Evolutionary conservation across 2,888 invertebrate genomes (phyloP), one percentile per base, ranked within the genome.

Genomic region (Cistogaster globosa): DNA sequence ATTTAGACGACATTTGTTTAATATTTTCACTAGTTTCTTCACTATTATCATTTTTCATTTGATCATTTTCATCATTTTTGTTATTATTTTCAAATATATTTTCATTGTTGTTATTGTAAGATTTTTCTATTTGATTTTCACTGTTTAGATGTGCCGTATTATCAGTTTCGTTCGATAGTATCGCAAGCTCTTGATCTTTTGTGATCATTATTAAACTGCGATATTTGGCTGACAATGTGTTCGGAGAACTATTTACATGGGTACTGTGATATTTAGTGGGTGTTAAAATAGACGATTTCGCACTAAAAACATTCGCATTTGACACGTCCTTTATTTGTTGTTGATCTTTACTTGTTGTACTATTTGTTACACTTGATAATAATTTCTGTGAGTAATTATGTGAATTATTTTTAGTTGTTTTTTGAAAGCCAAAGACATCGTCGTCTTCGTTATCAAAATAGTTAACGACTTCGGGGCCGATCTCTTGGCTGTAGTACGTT

Each of bases 171-270:
- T 87, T 88, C 63, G 78, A 18, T 88, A 87, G 83, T 51, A 74
- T 74, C 38, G 91, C 74, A 67, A 74, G 18, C 1, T 82, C 75
- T 87, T 91, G 92, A 65, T 96, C 95, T 93, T 96, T 96, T 90
- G 97, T 97, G 93, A 97, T 97, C 96, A 97, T 97, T 93, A 97
- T 96, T 94, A 97, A 95, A 94, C 97, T 97, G 90, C 96, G 96
- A 93, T 97, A 97, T 92, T 96, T 96, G 93, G 95, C 95, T 91
- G 94, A 92, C 87, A 92, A 89, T 82, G 91, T 91, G 87, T 89
- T 91, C 74, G 89, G 88, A 71, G 89, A 88, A 87, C 83, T 85
- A 60, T 86, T 93, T 87, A 94, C 94, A 93, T 93, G 93, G 93
- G 93, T 93, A 90, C 93, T 92, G 90, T 72, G 72, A 51, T 79